Base-by-base conservation (phyloP, 2,113 vertebrate genomes). In the Cryptomyrus ogoouensis region DNA sequence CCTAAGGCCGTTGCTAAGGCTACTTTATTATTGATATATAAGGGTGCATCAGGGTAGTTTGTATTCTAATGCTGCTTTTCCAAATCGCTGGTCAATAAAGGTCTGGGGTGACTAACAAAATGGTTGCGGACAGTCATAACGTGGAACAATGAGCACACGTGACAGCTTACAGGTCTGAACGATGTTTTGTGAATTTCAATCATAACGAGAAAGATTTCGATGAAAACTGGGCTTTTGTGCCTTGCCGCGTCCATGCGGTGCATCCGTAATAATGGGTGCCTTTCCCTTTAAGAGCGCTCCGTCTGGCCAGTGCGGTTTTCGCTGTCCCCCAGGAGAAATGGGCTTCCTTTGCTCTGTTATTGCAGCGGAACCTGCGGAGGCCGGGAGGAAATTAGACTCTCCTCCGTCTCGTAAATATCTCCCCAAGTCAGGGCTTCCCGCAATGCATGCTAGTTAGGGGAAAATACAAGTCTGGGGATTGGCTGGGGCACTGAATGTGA, bases 311-410 rank as follows among this genome's bases (percentile, higher is more conserved):
- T 52, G 77, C 35, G 83, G 90, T 91, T 89, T 84, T 92, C 93
- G 94, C 93, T 93, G 93, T 93, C 93, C 95, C 95, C 94, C 91
- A 89, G 94, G 96, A 95, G 96, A 95, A 94, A 94, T 92, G 92
- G 93, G 94, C 95, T 96, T 96, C 95, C 95, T 96, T 94, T 93
- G 90, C 94, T 93, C 94, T 96, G 95, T 96, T 96, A 95, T 96
- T 96, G 95, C 94, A 96, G 95, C 95, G 95, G 96, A 96, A 96
- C 95, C 95, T 93, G 95, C 92, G 94, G 94, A 95, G 95, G 96
- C 95, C 91, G 94, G 94, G 94, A 96, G 96, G 96, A 96, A 96
- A 96, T 96, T 96, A 95, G 95, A 95, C 94, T 96, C 96, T 94
- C 94, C 96, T 96, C 94, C 92, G 93, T 95, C 95, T 96, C 92